Conservation (phyloP, 2,888 invertebrate genomes). For the Sesia bembeciformis region DNA sequence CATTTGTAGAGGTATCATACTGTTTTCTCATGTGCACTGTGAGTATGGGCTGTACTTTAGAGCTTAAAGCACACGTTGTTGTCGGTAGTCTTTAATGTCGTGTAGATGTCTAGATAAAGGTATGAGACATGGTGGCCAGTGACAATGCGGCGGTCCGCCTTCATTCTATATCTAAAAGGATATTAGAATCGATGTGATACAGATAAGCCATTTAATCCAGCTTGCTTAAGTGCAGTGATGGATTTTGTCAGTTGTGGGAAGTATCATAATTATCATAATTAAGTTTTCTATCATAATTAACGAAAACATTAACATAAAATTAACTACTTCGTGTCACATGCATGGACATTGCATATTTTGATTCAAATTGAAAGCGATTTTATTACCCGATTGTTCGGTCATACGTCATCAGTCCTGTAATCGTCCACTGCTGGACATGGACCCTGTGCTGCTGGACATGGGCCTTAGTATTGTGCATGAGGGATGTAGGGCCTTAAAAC, state of each 20-base stretch:
- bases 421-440: too few relatives aligned
- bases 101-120: slow-evolving; percentile 58
- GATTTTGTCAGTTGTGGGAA: slow-evolving; percentile 15
- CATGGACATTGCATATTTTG: too few relatives aligned
- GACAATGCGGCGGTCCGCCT: slow-evolving; percentile 2
- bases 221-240: slow-evolving; percentile 10
- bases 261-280: too few relatives aligned
- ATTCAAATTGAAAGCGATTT: too few relatives aligned
- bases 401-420: too few relatives aligned
- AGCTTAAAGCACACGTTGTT: slow-evolving; percentile 22
- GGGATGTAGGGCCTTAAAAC: too few relatives aligned
- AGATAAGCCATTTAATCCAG: slow-evolving; percentile 30
- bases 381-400: too few relatives aligned
- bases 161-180: slow-evolving; percentile 19
- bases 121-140: slow-evolving; percentile 15
- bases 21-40: background rate
- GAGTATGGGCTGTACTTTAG: slow-evolving; percentile 17
- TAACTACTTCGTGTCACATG: too few relatives aligned
- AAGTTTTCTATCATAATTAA: background rate
- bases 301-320: background rate
- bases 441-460: too few relatives aligned
- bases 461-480: too few relatives aligned
- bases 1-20: background rate
- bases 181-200: slow-evolving; percentile 26
- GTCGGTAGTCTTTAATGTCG: slow-evolving; percentile 51